Base-by-base conservation (phyloP, 2,888 invertebrate species). In the Conchocele bisecta region DNA sequence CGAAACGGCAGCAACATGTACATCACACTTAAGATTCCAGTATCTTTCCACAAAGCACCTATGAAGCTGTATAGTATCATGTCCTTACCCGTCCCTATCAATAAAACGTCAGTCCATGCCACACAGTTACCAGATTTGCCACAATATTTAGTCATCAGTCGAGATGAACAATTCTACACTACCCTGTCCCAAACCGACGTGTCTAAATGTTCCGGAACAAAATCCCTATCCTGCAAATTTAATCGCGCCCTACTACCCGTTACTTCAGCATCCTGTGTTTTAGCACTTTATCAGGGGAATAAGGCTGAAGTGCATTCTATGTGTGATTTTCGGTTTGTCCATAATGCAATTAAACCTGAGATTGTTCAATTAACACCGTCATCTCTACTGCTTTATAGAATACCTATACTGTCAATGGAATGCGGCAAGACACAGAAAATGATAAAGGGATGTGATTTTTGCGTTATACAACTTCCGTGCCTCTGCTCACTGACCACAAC, bases 371-470 rank as follows among this genome's bases (percentile, higher is more conserved):
- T 65, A 20, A 58, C 29, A 1, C 17, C 51, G 15, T 57, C 48
- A 6, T 44, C 48, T 46, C 41, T 50, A 17, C 11, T 65, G 26
- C 28, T 65, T 3, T 65, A 22, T 29, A 46, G 51, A 26, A 56
- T 41, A 11, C 33, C 64, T n/a, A 13, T 26, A 20, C 7, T 64
- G 22, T 15, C 41, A 2, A 24, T 56, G 20, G 5, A 29, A 28
- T 64, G 64, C 20, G 22, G 20, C 11, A 50, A 42, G 15, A 20
- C 15, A 29, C 22, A 46, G n/a, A 28, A 31, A 29, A 51, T 44
- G 15, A 42, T 58, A n/a, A 31, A 28, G n/a, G 72, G 67, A 17
- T 72, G 72, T 56, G 26, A 54, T 9, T 56, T 72, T 39, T 72
- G 72, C 48, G 28, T 67, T 11, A 26, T 72, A 1, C 48, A 60